These are phyloP conservation scores for Odobenus rosmarus DNA, from an alignment of 2,113 vertebrate genomes.

Conservation along the genomic window DNA sequence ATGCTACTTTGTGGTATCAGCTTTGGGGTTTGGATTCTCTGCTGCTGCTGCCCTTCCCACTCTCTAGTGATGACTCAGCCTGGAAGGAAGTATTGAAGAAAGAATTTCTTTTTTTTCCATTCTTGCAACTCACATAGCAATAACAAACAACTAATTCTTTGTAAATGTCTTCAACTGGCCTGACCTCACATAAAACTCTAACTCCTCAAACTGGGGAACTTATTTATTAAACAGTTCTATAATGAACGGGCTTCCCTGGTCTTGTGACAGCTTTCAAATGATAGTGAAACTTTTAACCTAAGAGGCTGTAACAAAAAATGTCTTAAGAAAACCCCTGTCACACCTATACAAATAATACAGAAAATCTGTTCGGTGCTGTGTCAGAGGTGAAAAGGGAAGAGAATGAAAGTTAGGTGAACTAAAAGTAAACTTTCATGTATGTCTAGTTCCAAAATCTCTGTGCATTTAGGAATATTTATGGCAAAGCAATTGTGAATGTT, in stretches of 20 bases:
- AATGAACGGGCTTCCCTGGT: constrained; percentile 74
- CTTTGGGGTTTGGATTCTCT: constrained; percentile 88
- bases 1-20: constrained; percentile 88
- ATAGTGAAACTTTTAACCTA: constrained; percentile 58
- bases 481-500: not conserved
- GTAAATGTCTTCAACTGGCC: constrained; percentile 84
- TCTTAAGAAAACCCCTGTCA: constrained; percentile 68
- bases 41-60: constrained; percentile 91
- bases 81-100: constrained; percentile 94
- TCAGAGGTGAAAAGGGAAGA: not conserved
- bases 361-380: constrained; percentile 14
- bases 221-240: constrained; percentile 79
- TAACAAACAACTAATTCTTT: constrained; percentile 90
- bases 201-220: constrained; percentile 69
- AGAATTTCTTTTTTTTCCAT: constrained; percentile 87
- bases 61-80: constrained; percentile 96
- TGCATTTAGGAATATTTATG: constrained; percentile 25
- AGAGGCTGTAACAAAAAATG: constrained; percentile 46
- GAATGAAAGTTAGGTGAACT: constrained; percentile 39
- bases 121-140: constrained; percentile 88
- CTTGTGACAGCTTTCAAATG: constrained; percentile 74
- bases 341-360: constrained; percentile 48
- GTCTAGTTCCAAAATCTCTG: constrained; percentile 27
- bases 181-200: constrained; percentile 83
- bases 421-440: not conserved